These are phyloP conservation scores for Pygoscelis antarcticus DNA, from an alignment of 2,113 vertebrate species.

Conservation along the genomic window DNA sequence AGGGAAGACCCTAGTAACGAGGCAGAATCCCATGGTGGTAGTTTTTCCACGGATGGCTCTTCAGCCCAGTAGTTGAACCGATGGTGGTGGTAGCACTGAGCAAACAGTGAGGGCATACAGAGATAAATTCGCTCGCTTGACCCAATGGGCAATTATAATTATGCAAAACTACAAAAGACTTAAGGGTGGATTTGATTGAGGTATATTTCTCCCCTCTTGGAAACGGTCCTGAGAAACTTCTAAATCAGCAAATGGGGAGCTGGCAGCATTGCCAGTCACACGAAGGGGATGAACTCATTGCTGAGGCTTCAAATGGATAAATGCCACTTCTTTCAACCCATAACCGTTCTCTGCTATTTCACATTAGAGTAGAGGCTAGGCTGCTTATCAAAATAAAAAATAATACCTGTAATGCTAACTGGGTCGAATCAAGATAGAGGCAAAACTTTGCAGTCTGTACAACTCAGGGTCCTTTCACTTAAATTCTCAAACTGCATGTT, in stretches of 20 bases:
- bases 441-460: neutral
- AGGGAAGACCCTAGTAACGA: neutral
- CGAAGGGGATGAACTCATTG: neutral
- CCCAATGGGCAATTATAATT: neutral
- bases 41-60: neutral
- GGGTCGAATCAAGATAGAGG: neutral
- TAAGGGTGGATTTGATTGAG: neutral
- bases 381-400: neutral
- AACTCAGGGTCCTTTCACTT: neutral
- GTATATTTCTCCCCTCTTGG: neutral
- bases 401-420: neutral
- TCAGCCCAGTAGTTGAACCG: neutral
- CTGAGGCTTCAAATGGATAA: neutral
- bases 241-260: neutral
- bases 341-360: neutral
- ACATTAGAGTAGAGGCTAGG: neutral
- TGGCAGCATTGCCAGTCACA: neutral
- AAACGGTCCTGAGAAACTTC: neutral
- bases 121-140: neutral
- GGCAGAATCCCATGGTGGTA: neutral
- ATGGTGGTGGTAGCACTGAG: rapidly evolving
- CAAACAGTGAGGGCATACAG: neutral
- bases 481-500: neutral
- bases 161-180: neutral
- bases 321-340: neutral